Evolutionary conservation across 2,797 vertebrate genomes (phyloP).

Genomic region (Scolopax bukidnonensis): DNA sequence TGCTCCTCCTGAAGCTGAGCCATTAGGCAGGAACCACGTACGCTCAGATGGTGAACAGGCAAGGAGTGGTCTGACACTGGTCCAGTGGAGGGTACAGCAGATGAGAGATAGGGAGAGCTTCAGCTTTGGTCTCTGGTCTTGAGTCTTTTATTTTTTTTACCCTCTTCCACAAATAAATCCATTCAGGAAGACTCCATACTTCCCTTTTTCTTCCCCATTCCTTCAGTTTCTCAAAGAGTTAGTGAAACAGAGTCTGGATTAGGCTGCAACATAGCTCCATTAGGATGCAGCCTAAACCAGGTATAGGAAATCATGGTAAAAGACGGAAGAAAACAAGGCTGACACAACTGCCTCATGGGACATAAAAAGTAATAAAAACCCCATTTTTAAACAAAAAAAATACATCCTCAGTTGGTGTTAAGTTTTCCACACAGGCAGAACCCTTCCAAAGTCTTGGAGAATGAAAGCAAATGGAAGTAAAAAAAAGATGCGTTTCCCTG

Average conservation of each 20-base stretch:
- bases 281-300: background rate
- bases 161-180: background rate
- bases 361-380: background rate
- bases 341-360: background rate
- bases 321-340: background rate
- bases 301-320: background rate
- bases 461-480: background rate
- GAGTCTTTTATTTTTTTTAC: background rate
- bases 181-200: background rate
- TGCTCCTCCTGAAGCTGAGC: background rate
- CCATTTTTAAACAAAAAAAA: background rate
- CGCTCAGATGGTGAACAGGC: background rate
- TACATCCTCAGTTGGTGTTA: background rate
- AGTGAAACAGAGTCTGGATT: background rate
- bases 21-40: accelerated
- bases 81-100: background rate
- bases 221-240: background rate
- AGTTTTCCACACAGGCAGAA: background rate
- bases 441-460: background rate
- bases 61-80: background rate
- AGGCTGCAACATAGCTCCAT: background rate
- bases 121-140: background rate
- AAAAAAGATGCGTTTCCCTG: background rate
- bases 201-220: accelerated
- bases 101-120: background rate